Evolutionary conservation across 2,113 vertebrate genomes (phyloP).

Genomic region (Greenwoodochromis staneri): DNA sequence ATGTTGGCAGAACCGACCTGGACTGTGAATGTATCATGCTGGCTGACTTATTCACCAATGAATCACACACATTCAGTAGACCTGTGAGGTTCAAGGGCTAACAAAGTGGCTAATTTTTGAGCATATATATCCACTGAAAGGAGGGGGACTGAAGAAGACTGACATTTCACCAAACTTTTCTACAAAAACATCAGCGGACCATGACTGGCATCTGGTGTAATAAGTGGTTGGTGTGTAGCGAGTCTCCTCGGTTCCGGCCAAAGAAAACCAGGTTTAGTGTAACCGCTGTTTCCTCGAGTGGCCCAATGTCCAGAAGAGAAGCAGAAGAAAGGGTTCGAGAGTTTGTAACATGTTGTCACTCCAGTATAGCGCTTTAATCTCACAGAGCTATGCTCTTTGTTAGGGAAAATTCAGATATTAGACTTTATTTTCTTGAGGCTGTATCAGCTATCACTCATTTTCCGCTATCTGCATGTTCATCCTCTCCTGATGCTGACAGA

Average conservation of each 20-base stretch:
- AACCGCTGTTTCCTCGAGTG: conserved; percentile 45
- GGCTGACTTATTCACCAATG: not conserved
- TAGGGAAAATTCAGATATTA: not conserved
- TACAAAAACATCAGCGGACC: conserved; percentile 48
- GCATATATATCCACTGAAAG: conserved; percentile 2
- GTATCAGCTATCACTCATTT: not conserved
- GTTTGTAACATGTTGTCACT: conserved; percentile 7
- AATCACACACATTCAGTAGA: conserved; percentile 28
- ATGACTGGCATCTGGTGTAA: conserved; percentile 57
- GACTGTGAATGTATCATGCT: not conserved
- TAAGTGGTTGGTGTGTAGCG: conserved; percentile 40
- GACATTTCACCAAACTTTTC: conserved; percentile 56
- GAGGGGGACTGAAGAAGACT: conserved; percentile 24
- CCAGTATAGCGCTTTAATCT: not conserved
- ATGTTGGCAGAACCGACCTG: not conserved
- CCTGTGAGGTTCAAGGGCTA: conserved; percentile 38
- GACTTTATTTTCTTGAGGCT: not conserved
- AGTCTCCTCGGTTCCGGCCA: conserved; percentile 49
- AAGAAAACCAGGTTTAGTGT: conserved; percentile 65
- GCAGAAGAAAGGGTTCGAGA: conserved; percentile 11
- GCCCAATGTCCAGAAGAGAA: conserved; percentile 2
- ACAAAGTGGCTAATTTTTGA: conserved; percentile 48
- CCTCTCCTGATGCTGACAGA: conserved; percentile 29
- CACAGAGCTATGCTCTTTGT: not conserved
- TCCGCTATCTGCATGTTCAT: not conserved